Percentiles rank a stretch among this genome's conserved stretches.
These are phyloP conservation scores for Lota lota DNA, from an alignment of 2,113 vertebrate genomes.

Conservation along the genomic window DNA sequence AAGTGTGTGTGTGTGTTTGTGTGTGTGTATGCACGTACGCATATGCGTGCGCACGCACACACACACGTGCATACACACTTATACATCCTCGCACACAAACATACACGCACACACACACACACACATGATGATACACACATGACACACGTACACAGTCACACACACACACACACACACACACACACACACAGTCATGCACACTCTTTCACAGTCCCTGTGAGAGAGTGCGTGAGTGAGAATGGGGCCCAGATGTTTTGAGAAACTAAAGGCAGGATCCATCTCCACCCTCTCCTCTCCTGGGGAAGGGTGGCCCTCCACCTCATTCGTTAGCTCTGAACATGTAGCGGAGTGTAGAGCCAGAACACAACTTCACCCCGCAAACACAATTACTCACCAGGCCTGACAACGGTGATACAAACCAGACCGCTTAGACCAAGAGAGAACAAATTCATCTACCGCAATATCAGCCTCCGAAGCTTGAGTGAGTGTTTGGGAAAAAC, in stretches of 20 bases:
- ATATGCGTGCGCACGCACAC: neutral
- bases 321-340: neutral
- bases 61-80: neutral
- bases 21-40: neutral
- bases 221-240: slow-evolving; percentile 44
- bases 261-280: slow-evolving; percentile 38
- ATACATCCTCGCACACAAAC: no score
- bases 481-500: no score
- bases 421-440: neutral
- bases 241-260: slow-evolving; percentile 61
- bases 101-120: neutral
- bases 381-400: neutral
- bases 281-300: slow-evolving; percentile 37
- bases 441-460: no score
- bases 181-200: slow-evolving; percentile 16
- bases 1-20: no score
- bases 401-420: neutral
- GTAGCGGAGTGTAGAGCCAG: neutral
- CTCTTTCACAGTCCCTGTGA: slow-evolving; percentile 36
- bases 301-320: slow-evolving; percentile 23
- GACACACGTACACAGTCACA: slow-evolving; percentile 2
- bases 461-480: no score
- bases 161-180: slow-evolving; percentile 16
- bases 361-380: neutral
- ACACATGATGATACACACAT: neutral